Evolutionary conservation across 2,888 invertebrate species (phyloP).

Genomic region (Ophioninae sp.): DNA sequence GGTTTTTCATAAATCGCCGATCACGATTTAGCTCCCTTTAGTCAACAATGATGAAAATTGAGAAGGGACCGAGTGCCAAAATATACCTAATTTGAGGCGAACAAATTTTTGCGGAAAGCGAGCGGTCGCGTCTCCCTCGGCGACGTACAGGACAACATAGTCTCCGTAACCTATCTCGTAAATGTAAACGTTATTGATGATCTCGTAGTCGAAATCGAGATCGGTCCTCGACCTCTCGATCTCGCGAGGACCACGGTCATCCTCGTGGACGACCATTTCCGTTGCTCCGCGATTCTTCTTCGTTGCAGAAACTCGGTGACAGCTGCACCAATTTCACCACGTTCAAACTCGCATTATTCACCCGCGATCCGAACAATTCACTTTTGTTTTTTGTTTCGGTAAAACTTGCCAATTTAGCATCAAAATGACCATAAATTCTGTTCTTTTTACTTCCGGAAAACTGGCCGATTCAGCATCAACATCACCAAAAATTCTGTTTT

Average conservation of each 20-base stretch:
- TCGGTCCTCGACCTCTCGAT: conserved; percentile 55
- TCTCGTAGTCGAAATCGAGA: conserved; percentile 72
- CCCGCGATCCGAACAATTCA: not conserved
- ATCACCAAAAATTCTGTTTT: too few species aligned
- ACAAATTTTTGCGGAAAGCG: conserved; percentile 41
- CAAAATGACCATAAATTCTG: too few species aligned
- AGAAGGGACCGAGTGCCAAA: not conserved
- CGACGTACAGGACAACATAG: conserved; percentile 79
- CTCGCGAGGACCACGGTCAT: conserved; percentile 15
- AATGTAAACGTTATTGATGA: conserved; percentile 75
- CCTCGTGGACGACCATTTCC: conserved; percentile 18
- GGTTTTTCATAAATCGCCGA: not conserved
- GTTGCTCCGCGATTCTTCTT: conserved; percentile 7
- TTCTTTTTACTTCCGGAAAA: too few species aligned
- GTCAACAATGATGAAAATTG: not conserved
- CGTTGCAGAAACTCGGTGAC: conserved; percentile 36
- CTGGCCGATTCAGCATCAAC: too few species aligned
- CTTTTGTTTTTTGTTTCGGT: not conserved
- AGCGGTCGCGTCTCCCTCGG: conserved; percentile 67
- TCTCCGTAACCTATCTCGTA: conserved; percentile 76
- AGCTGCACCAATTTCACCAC: not conserved
- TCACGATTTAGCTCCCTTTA: not conserved
- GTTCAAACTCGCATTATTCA: not conserved
- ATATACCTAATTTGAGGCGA: conserved; percentile 50
- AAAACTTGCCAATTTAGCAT: not conserved